Evolutionary conservation across 2,888 invertebrate genomes (phyloP).

Genomic region (Anagyrus pseudococci): DNA sequence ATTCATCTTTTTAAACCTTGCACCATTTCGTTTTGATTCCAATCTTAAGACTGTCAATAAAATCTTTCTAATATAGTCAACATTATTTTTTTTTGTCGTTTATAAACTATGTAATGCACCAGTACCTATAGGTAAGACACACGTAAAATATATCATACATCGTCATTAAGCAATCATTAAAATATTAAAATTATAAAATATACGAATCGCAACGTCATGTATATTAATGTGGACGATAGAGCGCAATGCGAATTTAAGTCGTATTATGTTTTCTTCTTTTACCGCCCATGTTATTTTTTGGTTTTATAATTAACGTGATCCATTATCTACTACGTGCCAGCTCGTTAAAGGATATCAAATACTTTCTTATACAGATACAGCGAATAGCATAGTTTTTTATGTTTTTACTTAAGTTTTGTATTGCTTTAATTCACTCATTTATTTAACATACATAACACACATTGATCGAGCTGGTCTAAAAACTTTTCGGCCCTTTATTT

Average conservation of each 20-base stretch:
- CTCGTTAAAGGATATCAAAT: constrained; percentile 43
- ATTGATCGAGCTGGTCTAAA: constrained; percentile 22
- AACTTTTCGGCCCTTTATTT: constrained; percentile 21
- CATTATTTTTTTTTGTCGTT: constrained; percentile 43
- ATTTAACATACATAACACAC: constrained; percentile 7
- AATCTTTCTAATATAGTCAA: constrained; percentile 44
- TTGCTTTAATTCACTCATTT: constrained; percentile 43
- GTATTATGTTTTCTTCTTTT: constrained; percentile 21
- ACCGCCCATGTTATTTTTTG: constrained; percentile 28
- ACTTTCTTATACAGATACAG: constrained; percentile 48
- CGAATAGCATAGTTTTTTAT: constrained; percentile 36
- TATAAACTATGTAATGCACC: constrained; percentile 57
- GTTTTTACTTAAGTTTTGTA: constrained; percentile 38
- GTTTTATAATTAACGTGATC: constrained; percentile 20
- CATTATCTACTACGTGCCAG: constrained; percentile 41
- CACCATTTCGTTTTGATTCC: constrained; percentile 27
- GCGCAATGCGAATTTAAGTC: constrained; percentile 34
- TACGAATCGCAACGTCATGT: constrained; percentile 48
- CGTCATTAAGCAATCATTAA: constrained; percentile 43
- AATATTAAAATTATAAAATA: constrained; percentile 59
- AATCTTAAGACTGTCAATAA: constrained; percentile 28
- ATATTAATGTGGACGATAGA: constrained; percentile 50
- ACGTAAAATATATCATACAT: constrained; percentile 56
- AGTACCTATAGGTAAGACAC: constrained; percentile 54
- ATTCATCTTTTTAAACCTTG: constrained; percentile 10